A percentile compares a stretch with the other conserved stretches of the same genome.
Conservation (phyloP, 1,140 invertebrate species). For the Bombyx mori region DNA sequence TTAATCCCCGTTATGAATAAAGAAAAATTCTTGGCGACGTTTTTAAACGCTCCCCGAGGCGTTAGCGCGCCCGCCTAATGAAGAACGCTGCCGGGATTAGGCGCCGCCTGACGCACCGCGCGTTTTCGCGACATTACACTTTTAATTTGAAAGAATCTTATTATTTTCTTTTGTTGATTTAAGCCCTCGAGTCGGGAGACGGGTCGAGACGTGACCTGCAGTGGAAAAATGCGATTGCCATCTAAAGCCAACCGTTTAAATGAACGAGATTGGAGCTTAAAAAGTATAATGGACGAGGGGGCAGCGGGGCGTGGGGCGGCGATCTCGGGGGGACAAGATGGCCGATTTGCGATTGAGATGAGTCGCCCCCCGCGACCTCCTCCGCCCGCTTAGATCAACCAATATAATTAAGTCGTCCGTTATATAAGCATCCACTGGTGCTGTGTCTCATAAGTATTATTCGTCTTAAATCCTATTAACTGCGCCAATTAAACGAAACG, state of each 20-base stretch:
- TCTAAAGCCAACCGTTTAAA: conserved; percentile 76
- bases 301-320: conserved; percentile 29
- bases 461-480: conserved; percentile 4
- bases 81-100: conserved; percentile 59
- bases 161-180: conserved; percentile 78
- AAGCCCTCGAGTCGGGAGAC: conserved; percentile 69
- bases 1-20: conserved; percentile 70
- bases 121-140: conserved; percentile 74
- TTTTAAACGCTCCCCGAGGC: conserved; percentile 49
- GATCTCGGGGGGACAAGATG: conserved; percentile 65
- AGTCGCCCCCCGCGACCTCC: conserved; percentile 46
- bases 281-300: conserved; percentile 74
- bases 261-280: conserved; percentile 77
- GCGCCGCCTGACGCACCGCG: conserved; percentile 28
- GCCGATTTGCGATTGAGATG: conserved; percentile 71
- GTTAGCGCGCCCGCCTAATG: conserved; percentile 52
- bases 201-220: conserved; percentile 74
- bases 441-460: conserved; percentile 6
- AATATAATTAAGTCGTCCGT: conserved; percentile 61
- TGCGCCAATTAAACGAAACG: too few species aligned
- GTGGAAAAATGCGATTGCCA: conserved; percentile 76
- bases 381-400: conserved; percentile 49
- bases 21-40: conserved; percentile 63
- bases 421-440: conserved; percentile 25
- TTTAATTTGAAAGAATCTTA: conserved; percentile 78